Base-by-base conservation (phyloP, 2,113 vertebrate genomes). In the Cricetomys ansorgei region DNA sequence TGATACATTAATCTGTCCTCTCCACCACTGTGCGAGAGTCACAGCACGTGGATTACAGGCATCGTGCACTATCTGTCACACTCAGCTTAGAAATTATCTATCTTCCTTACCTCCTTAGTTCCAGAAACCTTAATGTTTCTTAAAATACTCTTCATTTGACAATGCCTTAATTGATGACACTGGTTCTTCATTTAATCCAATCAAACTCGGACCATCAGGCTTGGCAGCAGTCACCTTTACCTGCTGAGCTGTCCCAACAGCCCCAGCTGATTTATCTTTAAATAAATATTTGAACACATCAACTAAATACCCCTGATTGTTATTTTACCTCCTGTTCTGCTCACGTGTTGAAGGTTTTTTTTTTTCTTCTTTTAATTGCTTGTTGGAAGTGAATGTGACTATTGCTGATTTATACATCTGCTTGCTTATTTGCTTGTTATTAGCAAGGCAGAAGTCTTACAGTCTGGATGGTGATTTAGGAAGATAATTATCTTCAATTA, bases 381-480 rank as follows among this genome's bases (percentile, higher is more conserved):
- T 40, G 37, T 45, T 89, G 64, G 72, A 55, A 94, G 48, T 48
- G 88, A 57, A 65, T 90, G 5, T 90, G 93, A 86, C 40, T 75
- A 31, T 34, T 89, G 95, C 64, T 97, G 65, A 93, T 93, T 95
- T 91, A 34, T 94, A 79, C 67, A 76, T 92, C 80, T 93, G 53
- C n/a, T 94, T 81, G 12, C 31, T 57, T 88, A 40, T 40, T 86
- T 91, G 77, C 67, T 88, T 92, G 80, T 77, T 96, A 88, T 79
- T 76, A 65, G 45, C 72, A 75, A 92, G 15, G n/a, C 59, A 53
- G 53, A 57, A 81, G 34, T 10, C 92, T 84, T 97, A 16, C 34
- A 62, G 72, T 95, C 95, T 96, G 65, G 45, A 25, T 93, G 77
- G 64, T 10, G 25, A 88, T 89, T 93, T 84, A 87, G 84, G 23